Conservation (phyloP, 2,113 vertebrate genomes). For the Corythornis cristatus region DNA sequence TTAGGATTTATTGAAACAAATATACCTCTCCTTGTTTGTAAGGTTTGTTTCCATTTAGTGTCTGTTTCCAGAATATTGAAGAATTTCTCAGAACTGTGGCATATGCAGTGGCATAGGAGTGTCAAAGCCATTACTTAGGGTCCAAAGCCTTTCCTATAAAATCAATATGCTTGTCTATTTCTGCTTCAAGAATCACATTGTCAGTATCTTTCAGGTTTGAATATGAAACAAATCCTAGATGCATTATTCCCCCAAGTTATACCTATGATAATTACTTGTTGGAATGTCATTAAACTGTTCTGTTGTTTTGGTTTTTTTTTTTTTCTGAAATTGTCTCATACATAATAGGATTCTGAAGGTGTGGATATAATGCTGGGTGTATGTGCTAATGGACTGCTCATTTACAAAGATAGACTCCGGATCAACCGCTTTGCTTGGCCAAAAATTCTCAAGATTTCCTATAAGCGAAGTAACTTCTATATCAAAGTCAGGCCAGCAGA, state of each 20-base stretch:
- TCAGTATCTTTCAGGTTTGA: not conserved
- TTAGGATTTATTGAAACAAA: not conserved
- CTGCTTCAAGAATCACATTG: not conserved
- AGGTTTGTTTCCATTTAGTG: not conserved
- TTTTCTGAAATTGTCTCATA: not conserved
- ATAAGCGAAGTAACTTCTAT: slow-evolving; percentile 98
- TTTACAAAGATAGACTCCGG: slow-evolving; percentile 96
- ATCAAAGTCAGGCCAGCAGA: slow-evolving; percentile 98
- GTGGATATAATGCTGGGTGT: slow-evolving; percentile 99
- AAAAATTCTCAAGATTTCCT: slow-evolving; percentile 98
- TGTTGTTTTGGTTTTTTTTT: not conserved
- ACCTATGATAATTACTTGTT: not conserved
- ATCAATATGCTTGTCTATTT: not conserved
- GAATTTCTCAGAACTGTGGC: not conserved
- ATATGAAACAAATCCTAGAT: not conserved
- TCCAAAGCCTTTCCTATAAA: not conserved
- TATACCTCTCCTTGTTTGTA: not conserved
- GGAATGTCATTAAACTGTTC: not conserved
- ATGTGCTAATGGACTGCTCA: slow-evolving; percentile 93
- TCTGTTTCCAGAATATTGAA: not conserved
- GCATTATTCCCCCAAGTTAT: not conserved
- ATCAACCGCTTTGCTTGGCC: slow-evolving; percentile 99
- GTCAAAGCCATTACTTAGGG: not conserved
- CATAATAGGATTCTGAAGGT: slow-evolving; percentile 90
- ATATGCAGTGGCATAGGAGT: not conserved